These are phyloP conservation scores for Leptoclinus maculatus DNA, from an alignment of 2,797 vertebrate species.

Conservation along the genomic window DNA sequence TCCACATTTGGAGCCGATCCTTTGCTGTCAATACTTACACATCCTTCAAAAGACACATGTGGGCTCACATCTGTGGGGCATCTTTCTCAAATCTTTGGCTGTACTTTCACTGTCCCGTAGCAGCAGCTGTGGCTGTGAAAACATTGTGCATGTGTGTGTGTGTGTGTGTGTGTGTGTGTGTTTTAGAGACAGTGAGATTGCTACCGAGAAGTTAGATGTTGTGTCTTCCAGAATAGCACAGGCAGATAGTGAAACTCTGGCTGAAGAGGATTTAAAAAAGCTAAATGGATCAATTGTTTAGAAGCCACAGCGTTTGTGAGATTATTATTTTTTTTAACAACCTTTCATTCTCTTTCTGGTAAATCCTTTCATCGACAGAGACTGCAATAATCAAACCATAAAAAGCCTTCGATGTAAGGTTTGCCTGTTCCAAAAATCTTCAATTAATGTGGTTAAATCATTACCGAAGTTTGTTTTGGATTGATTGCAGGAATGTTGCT, in stretches of 20 bases:
- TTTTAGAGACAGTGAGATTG: constrained; percentile 9
- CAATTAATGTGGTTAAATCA: not conserved
- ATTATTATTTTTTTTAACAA: not conserved
- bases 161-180: constrained; percentile 3
- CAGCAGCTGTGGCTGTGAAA: constrained; percentile 33
- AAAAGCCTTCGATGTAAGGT: not conserved
- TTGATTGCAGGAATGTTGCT: constrained; percentile 1
- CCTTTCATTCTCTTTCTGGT: not conserved
- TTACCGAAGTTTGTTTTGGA: not conserved
- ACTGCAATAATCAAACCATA: not conserved
- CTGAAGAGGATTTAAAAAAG: not conserved
- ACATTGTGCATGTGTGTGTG: not conserved
- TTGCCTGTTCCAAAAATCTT: no score
- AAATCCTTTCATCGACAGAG: not conserved
- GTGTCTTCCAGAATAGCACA: not conserved
- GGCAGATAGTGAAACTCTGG: not conserved
- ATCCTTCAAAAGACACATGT: constrained; percentile 55
- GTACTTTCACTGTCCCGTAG: constrained; percentile 35
- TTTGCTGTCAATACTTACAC: constrained; percentile 49
- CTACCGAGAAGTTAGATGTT: not conserved
- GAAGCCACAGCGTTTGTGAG: not conserved
- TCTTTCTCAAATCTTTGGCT: constrained; percentile 34
- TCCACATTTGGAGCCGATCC: constrained; percentile 57
- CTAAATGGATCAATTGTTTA: not conserved
- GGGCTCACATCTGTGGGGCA: constrained; percentile 67